A percentile compares a stretch with the other conserved stretches of the same genome.
Conservation (phyloP, 2,113 vertebrate species). For the Junco hyemalis region DNA sequence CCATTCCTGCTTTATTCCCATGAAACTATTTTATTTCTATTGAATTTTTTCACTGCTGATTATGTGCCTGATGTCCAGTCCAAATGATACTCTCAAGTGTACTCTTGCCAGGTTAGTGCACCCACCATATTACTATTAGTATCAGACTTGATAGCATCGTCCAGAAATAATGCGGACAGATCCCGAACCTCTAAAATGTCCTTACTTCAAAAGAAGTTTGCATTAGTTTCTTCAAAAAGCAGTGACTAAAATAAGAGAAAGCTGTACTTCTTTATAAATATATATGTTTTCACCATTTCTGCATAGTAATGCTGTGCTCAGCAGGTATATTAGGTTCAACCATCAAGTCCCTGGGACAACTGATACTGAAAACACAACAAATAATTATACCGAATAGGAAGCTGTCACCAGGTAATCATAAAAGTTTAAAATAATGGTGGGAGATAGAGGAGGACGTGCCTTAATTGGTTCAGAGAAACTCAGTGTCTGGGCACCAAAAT, state of each 20-base stretch:
- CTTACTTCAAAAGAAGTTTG: background rate
- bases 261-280: background rate
- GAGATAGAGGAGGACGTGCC: background rate
- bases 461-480: background rate
- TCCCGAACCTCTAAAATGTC: background rate
- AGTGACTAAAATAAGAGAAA: background rate
- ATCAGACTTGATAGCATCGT: background rate
- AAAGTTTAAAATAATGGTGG: background rate
- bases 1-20: constrained; percentile 1
- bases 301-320: background rate
- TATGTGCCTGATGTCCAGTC: background rate
- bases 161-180: background rate
- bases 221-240: background rate
- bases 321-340: background rate
- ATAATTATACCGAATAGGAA: background rate
- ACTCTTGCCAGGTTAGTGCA: background rate
- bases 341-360: background rate
- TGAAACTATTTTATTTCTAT: background rate
- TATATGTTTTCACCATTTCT: background rate
- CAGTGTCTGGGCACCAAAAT: background rate
- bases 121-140: background rate
- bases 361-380: background rate
- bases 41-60: background rate
- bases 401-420: background rate
- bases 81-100: constrained; percentile 80